phyloP scores from a whole-genome alignment of 2,888 invertebrate genomes.

The Dicyrtomina minuta region DNA sequence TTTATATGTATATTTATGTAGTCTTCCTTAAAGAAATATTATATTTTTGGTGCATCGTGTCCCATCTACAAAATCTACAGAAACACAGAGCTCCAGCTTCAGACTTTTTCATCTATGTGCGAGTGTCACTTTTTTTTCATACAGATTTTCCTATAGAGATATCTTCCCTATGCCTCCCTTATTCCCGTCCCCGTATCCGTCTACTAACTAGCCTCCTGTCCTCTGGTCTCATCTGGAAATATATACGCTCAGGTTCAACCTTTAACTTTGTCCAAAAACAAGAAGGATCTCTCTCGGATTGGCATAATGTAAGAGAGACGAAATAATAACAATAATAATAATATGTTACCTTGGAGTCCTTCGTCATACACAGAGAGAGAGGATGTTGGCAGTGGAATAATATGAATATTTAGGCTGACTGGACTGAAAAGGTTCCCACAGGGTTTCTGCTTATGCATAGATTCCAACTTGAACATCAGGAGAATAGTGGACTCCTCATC shows the following conservation, averaged over 20 bases:
- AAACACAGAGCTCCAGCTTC: too few relatives aligned
- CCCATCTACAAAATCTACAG: slow-evolving; percentile 6
- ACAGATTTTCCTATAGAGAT: too few relatives aligned
- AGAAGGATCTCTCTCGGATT: neutral
- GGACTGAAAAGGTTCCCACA: slow-evolving; percentile 35
- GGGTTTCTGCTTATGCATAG: slow-evolving; percentile 1
- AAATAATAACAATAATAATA: neutral
- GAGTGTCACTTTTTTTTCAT: too few relatives aligned
- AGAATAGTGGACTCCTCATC: neutral
- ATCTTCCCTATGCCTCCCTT: too few relatives aligned
- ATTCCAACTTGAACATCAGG: neutral
- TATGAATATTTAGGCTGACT: slow-evolving; percentile 31
- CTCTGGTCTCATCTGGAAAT: too few relatives aligned
- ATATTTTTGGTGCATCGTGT: neutral
- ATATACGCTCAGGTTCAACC: neutral
- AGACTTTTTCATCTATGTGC: too few relatives aligned
- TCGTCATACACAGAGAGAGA: neutral
- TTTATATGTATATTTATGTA: neutral
- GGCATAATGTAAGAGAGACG: neutral
- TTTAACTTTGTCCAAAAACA: slow-evolving; percentile 9
- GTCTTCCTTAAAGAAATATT: neutral
- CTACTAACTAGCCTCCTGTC: too few relatives aligned
- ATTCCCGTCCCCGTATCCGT: too few relatives aligned
- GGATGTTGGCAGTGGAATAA: slow-evolving; percentile 8
- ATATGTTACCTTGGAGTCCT: slow-evolving; percentile 11